A percentile compares a stretch with the other conserved stretches of the same genome.
Conservation (phyloP, 1,140 invertebrate species). For the Epicauta chinensis region DNA sequence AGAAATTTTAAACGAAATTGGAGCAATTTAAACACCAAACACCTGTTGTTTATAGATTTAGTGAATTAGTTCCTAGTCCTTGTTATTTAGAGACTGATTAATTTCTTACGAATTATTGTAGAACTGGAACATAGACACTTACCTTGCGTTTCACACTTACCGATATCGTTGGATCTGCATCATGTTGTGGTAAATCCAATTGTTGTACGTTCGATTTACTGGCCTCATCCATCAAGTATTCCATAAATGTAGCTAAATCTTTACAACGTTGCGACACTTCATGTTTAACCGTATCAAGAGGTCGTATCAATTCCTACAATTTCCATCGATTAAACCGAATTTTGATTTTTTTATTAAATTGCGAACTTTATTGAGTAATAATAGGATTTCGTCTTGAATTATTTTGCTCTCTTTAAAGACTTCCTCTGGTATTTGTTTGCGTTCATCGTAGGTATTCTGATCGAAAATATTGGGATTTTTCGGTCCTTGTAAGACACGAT, state of each 20-base stretch:
- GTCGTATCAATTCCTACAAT: constrained; percentile 49
- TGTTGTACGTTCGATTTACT: constrained; percentile 48
- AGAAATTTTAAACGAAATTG: too few relatives aligned
- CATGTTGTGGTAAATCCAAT: constrained; percentile 53
- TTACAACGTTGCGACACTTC: constrained; percentile 62
- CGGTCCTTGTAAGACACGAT: constrained; percentile 75
- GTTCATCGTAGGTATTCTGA: constrained; percentile 42
- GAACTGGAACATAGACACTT: constrained; percentile 8
- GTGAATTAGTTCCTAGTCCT: too few relatives aligned
- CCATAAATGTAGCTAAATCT: constrained; percentile 68
- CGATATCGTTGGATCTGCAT: constrained; percentile 48
- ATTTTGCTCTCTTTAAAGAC: constrained; percentile 53
- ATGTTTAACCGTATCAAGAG: constrained; percentile 51
- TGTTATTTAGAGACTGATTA: too few relatives aligned
- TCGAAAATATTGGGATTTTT: constrained; percentile 66
- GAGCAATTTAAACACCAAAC: too few relatives aligned
- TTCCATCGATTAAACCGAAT: constrained; percentile 21
- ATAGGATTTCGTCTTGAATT: constrained; percentile 62
- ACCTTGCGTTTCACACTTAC: constrained; percentile 42
- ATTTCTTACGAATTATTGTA: too few relatives aligned
- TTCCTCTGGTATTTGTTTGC: constrained; percentile 47
- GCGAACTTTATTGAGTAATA: constrained; percentile 64
- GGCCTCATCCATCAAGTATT: constrained; percentile 62
- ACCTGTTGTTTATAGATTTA: too few relatives aligned
- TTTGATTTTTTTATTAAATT: too few relatives aligned